Evolutionary conservation across 1,140 invertebrate genomes (phyloP).

Genomic region (Musca vetustissima): DNA sequence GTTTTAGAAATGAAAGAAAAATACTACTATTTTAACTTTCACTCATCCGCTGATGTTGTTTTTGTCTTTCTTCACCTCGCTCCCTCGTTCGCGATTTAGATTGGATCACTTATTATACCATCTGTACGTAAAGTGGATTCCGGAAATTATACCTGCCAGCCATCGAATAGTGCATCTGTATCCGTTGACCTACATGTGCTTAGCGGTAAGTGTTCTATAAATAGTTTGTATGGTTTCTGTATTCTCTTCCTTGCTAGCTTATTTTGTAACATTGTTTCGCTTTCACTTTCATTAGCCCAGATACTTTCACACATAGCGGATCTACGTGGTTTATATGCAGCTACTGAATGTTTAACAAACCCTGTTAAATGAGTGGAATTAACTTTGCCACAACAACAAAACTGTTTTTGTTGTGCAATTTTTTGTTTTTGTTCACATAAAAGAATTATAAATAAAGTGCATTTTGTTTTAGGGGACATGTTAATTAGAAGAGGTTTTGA

Average conservation of each 20-base stretch:
- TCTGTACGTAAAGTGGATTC: conserved; percentile 58
- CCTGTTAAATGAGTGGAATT: no score
- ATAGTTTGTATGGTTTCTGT: background rate
- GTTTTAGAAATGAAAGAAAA: background rate
- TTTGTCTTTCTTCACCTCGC: background rate
- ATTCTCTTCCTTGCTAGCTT: background rate
- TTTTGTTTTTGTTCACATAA: no score
- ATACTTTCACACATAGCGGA: no score
- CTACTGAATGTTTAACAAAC: no score
- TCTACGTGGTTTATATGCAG: no score
- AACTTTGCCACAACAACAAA: no score
- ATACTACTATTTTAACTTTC: background rate
- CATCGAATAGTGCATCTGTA: conserved; percentile 52
- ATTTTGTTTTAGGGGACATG: no score
- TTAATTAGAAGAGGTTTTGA: no score
- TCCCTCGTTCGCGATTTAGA: conserved; percentile 36
- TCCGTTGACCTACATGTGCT: conserved; percentile 53
- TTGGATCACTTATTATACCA: conserved; percentile 68
- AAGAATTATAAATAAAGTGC: no score
- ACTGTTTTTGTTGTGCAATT: no score
- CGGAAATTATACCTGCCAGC: conserved; percentile 54
- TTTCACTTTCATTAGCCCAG: background rate
- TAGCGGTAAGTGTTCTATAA: conserved; percentile 44
- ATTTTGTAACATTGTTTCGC: background rate
- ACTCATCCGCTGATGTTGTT: background rate